Base-by-base conservation (phyloP, 1,140 invertebrate genomes). In the Ephestia elutella region DNA sequence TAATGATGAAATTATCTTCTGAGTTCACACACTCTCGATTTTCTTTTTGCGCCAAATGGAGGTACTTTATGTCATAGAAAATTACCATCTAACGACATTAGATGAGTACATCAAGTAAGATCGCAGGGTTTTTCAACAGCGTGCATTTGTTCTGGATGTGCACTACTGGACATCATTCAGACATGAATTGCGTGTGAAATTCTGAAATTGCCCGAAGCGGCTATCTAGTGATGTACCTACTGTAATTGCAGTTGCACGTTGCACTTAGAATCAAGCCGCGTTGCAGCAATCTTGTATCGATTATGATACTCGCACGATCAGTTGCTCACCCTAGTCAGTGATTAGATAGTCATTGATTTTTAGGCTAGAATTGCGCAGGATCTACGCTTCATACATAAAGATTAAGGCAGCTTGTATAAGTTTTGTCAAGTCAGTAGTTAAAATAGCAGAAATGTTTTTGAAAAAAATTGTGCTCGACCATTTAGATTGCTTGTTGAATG, bases 131-230 rank as follows among this genome's bases (percentile, higher is more conserved):
- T 65, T 59, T 32, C 30, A 60, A 60, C 61, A 63, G 49, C 55
- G 13, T 44, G 25, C 59, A 66, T 73, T 73, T 60, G 66, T 66
- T 66, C 59, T 58, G 66, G 60, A 53, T 63, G 64, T 70, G 15
- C 15, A 44, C 38, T 65, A 68, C 59, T 54, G 38, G 48, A 38
- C 48, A 53, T 62, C 30, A 38, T 30, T 63, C 49, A 66, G 60
- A 68, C 71, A 73, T 66, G 68, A 72, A 78, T 78, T 74, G 80
- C 75, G 78, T 83, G 80, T 76, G 78, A 86, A 85, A 79, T 77
- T 79, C 70, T 66, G 75, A 74, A 73, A 78, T 77, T 73, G 70
- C 75, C 62, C 59, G 62, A 54, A 66, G 71, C 70, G 66, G 68
- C 66, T 62, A 72, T 68, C 70, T 77, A 72, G 21, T 21, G 20